Percentiles rank a stretch among this genome's conserved stretches.
Evolutionary conservation across 1,140 invertebrate genomes (phyloP).

Genomic region (Ylistrum balloti): DNA sequence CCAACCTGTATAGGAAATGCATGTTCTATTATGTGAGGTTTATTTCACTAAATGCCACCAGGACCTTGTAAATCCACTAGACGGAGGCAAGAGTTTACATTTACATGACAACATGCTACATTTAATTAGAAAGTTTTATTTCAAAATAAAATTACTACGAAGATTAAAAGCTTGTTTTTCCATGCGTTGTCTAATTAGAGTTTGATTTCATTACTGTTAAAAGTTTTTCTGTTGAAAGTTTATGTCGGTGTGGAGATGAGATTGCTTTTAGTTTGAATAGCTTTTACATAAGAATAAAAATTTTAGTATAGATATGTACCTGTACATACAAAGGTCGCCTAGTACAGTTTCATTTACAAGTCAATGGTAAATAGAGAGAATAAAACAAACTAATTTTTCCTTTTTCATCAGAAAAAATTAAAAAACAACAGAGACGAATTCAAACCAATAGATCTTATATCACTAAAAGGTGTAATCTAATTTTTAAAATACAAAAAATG

Average conservation of each 20-base stretch:
- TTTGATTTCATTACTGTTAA: not conserved
- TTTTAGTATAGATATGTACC: not conserved
- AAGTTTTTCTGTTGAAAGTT: not conserved
- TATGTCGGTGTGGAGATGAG: not conserved
- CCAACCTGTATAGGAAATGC: not conserved
- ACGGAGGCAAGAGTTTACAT: not conserved
- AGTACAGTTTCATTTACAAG: not conserved
- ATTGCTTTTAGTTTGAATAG: not conserved
- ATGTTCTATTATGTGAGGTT: not conserved
- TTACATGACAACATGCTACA: not conserved
- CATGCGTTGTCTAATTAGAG: not conserved
- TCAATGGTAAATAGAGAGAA: not conserved
- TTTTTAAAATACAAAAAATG: too few relatives aligned
- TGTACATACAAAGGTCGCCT: not conserved
- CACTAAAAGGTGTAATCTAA: too few relatives aligned
- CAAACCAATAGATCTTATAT: too few relatives aligned
- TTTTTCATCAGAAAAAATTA: too few relatives aligned
- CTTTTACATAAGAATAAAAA: not conserved
- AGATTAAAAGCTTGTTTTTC: not conserved
- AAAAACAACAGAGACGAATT: too few relatives aligned
- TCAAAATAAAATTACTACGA: not conserved
- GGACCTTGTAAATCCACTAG: not conserved
- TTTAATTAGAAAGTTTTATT: slow-evolving; percentile 36
- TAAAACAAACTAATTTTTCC: too few relatives aligned
- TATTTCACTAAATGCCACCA: not conserved